Conservation (phyloP, 2,113 vertebrate species). For the Tupaia chinensis region DNA sequence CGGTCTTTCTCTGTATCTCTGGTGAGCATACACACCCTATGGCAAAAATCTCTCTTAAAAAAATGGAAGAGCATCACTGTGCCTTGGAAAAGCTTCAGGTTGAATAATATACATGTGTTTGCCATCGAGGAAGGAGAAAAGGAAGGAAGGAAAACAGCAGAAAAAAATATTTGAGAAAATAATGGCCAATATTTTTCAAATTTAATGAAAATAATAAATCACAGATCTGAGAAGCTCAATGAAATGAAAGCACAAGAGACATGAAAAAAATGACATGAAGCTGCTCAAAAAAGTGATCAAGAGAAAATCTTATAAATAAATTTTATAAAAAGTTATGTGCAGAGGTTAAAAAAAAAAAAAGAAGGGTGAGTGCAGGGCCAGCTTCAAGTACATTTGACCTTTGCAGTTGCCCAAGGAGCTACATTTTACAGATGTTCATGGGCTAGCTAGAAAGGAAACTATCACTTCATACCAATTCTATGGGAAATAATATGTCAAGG, state of each 20-base stretch:
- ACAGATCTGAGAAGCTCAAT: neutral
- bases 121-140: neutral
- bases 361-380: neutral
- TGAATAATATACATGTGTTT: neutral
- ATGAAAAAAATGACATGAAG: neutral
- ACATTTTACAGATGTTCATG: too few relatives aligned
- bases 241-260: neutral
- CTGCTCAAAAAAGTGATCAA: neutral
- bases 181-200: neutral
- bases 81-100: neutral
- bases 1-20: too few relatives aligned
- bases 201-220: neutral
- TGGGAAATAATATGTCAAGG: too few relatives aligned
- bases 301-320: neutral
- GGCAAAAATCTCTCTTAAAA: too few relatives aligned
- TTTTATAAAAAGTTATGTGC: neutral
- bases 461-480: too few relatives aligned
- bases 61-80: neutral
- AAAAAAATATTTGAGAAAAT: neutral
- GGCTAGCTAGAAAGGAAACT: too few relatives aligned
- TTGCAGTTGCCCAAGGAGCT: neutral
- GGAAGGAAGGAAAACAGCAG: neutral
- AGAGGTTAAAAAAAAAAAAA: neutral
- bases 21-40: too few relatives aligned
- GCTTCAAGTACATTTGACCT: neutral